phyloP scores from a whole-genome alignment of 2,797 vertebrate genomes.

The Valencia hispanica region DNA sequence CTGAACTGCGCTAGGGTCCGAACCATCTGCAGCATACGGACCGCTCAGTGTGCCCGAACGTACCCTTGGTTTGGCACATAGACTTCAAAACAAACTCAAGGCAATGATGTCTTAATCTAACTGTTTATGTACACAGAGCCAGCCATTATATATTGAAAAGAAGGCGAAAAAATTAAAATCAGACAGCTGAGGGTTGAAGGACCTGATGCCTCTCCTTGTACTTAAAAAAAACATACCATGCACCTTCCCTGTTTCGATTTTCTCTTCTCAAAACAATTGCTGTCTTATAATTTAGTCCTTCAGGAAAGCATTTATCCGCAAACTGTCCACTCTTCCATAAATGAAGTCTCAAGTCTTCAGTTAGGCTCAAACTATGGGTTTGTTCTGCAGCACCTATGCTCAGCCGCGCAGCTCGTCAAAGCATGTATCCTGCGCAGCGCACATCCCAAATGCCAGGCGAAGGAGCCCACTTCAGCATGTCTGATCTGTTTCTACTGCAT shows the following conservation, averaged over 20 bases:
- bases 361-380: conserved; percentile 28
- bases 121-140: conserved; percentile 41
- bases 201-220: conserved; percentile 27
- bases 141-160: conserved; percentile 33
- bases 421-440: conserved; percentile 30
- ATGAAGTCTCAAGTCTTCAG: conserved; percentile 35
- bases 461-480: conserved; percentile 45
- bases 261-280: conserved; percentile 17
- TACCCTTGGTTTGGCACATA: conserved; percentile 52
- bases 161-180: background rate
- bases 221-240: conserved; percentile 12
- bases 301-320: conserved; percentile 14
- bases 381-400: conserved; percentile 32
- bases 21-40: conserved; percentile 98
- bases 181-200: conserved; percentile 22
- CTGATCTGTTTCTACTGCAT: conserved; percentile 58
- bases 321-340: conserved; percentile 18
- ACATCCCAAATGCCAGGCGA: conserved; percentile 20
- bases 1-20: conserved; percentile 97
- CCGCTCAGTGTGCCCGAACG: conserved; percentile 42
- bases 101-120: background rate
- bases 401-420: conserved; percentile 24
- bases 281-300: conserved; percentile 35
- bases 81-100: conserved; percentile 18
- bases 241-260: conserved; percentile 12